These are phyloP conservation scores for Catharus bicknelli DNA, from an alignment of 2,113 vertebrate genomes.

Conservation along the genomic window DNA sequence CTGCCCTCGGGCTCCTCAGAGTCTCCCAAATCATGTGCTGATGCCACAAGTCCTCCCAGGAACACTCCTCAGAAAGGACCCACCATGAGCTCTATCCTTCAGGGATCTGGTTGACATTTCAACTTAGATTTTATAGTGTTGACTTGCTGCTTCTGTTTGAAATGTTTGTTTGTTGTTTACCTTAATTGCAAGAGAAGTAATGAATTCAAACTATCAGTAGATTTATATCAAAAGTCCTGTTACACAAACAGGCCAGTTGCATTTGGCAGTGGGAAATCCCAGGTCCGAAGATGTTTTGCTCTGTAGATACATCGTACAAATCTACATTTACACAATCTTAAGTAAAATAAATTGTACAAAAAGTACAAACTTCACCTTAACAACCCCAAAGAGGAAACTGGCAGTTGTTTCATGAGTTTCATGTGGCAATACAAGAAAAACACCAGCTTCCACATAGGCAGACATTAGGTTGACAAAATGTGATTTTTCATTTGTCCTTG, in stretches of 20 bases:
- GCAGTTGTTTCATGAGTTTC: neutral
- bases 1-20: neutral
- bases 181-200: neutral
- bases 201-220: neutral
- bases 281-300: neutral
- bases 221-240: neutral
- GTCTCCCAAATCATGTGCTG: neutral
- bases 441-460: neutral
- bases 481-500: neutral
- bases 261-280: neutral
- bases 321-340: neutral
- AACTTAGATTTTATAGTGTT: neutral
- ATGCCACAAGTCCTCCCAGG: neutral
- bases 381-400: neutral
- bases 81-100: fast-evolving
- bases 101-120: neutral
- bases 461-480: neutral
- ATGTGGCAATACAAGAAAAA: neutral
- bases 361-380: neutral
- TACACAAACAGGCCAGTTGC: neutral
- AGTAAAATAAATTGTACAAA: neutral
- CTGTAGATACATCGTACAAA: neutral
- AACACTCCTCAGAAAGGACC: neutral
- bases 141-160: neutral
- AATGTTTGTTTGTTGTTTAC: neutral